Percentiles rank a stretch among this genome's conserved stretches.
These are phyloP conservation scores for Meiosimyza decipiens DNA, from an alignment of 2,888 invertebrate species.

Conservation along the genomic window DNA sequence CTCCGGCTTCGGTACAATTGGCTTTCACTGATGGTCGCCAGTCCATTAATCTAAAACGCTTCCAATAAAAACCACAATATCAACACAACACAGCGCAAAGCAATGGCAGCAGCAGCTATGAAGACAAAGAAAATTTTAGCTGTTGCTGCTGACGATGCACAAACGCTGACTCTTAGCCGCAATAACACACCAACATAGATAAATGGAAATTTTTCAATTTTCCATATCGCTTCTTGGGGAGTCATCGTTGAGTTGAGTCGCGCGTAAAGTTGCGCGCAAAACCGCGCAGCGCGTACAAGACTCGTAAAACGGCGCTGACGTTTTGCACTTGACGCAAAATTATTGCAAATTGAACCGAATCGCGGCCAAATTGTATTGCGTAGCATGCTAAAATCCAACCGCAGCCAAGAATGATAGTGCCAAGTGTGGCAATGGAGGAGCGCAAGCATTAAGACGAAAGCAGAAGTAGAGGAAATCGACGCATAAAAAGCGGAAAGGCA, in stretches of 20 bases:
- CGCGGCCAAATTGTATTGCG: slow-evolving; percentile 40
- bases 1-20: neutral
- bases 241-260: neutral
- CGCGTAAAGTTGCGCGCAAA: slow-evolving; percentile 1
- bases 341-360: slow-evolving; percentile 45
- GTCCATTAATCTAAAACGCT: slow-evolving; percentile 41
- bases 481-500: slow-evolving; percentile 4
- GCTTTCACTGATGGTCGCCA: slow-evolving; percentile 30
- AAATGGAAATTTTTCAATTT: slow-evolving; percentile 14
- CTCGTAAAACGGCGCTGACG: neutral
- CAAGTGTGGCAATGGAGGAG: neutral
- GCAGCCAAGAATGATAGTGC: slow-evolving; percentile 6
- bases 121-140: slow-evolving; percentile 42
- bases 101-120: slow-evolving; percentile 18
- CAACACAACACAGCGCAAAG: neutral
- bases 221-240: neutral
- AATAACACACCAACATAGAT: slow-evolving; percentile 35
- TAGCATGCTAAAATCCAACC: slow-evolving; percentile 48
- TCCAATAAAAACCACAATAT: slow-evolving; percentile 57
- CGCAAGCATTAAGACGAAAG: neutral
- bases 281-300: too few species aligned
- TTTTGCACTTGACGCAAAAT: slow-evolving; percentile 29
- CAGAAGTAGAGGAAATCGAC: neutral
- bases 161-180: slow-evolving; percentile 39
- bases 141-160: slow-evolving; percentile 33